Conservation (phyloP, 2,797 vertebrate genomes). For the Ctenosaura bakeri region DNA sequence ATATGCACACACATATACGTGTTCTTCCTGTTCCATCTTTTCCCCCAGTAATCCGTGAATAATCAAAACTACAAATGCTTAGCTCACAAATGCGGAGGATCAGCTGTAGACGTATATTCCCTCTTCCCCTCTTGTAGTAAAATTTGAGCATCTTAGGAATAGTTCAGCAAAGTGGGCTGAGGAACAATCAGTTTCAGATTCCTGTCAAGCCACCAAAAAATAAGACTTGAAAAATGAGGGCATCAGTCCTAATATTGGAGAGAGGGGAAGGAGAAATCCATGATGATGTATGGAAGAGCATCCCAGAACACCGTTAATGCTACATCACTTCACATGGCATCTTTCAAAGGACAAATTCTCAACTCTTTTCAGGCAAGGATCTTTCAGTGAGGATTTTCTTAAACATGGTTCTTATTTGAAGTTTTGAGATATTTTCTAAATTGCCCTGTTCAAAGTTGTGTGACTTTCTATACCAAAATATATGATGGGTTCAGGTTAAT, state of each 20-base stretch:
- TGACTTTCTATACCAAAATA: constrained; percentile 2
- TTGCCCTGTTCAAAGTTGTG: not conserved
- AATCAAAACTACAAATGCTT: no score
- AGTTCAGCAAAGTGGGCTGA: constrained; percentile 8
- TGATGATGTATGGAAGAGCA: not conserved
- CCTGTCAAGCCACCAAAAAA: constrained; percentile 30
- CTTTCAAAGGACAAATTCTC: not conserved
- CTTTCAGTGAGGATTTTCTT: constrained; percentile 38
- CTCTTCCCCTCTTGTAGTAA: no score
- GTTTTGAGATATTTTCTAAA: not conserved
- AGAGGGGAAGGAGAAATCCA: not conserved
- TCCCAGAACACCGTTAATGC: not conserved
- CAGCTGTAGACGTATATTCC: not conserved
- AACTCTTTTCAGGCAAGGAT: constrained; percentile 33
- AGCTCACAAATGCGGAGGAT: no score
- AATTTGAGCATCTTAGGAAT: constrained; percentile 12
- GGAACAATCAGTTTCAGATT: constrained; percentile 44
- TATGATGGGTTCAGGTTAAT: constrained; percentile 27
- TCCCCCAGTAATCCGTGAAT: no score
- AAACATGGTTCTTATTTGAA: constrained; percentile 26
- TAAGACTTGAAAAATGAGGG: no score
- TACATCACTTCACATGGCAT: not conserved
- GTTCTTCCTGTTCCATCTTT: no score
- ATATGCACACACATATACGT: no score
- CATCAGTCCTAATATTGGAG: no score